phyloP scores from a whole-genome alignment of 1,140 invertebrate species.

The Brachionus koreanus region DNA sequence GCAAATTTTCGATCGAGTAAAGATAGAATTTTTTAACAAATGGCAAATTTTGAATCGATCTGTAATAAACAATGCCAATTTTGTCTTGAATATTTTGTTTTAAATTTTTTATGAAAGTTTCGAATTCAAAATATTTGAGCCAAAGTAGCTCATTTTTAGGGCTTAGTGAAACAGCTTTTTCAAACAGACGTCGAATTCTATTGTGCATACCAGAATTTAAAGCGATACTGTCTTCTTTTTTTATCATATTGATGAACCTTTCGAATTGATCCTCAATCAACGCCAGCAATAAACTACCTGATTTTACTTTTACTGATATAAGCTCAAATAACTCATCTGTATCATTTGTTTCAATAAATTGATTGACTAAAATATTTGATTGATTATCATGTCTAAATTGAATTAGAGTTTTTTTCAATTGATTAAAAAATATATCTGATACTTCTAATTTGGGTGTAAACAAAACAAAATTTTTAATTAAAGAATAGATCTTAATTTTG shows the following conservation, averaged over 20 bases:
- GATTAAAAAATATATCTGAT: not conserved
- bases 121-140: constrained; percentile 27
- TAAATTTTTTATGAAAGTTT: not conserved
- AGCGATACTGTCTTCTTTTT: constrained; percentile 1
- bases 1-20: constrained; percentile 6
- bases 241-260: not conserved
- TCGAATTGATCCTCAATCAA: not conserved
- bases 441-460: not conserved
- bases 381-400: constrained; percentile 22
- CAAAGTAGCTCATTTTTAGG: not conserved
- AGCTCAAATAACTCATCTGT: not conserved
- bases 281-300: not conserved
- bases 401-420: not conserved
- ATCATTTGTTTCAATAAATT: constrained; percentile 21
- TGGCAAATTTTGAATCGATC: constrained; percentile 30
- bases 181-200: not conserved
- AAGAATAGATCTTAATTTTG: constrained; percentile 6
- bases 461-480: constrained; percentile 5
- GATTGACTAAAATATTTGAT: not conserved
- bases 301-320: not conserved
- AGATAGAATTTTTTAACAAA: constrained; percentile 19
- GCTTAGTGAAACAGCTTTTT: not conserved
- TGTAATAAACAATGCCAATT: constrained; percentile 6
- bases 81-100: not conserved
- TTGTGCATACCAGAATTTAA: constrained; percentile 17